phyloP scores from a whole-genome alignment of 1,140 invertebrate genomes.

The Tyrophagus putrescentiae region DNA sequence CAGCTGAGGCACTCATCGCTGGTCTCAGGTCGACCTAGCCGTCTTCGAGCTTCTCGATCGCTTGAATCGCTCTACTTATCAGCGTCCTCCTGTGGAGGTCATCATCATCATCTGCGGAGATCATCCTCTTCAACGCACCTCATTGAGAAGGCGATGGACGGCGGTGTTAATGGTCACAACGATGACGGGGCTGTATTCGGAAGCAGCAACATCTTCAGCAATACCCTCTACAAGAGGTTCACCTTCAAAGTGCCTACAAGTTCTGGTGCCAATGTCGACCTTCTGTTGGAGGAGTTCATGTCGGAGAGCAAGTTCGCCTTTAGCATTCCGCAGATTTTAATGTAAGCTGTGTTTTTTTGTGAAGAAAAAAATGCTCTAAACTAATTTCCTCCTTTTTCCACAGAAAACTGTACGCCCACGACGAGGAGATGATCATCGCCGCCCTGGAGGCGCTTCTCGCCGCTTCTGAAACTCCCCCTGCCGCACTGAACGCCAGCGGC shows the following conservation, averaged over 20 bases:
- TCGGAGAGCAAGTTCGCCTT: conserved; percentile 73
- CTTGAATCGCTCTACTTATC: too few relatives aligned
- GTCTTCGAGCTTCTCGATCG: too few relatives aligned
- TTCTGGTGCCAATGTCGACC: neutral
- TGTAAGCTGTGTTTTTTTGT: conserved; percentile 47
- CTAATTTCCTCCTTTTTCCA: conserved; percentile 6
- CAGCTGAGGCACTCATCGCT: too few relatives aligned
- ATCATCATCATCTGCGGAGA: too few relatives aligned
- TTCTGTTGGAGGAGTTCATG: conserved; percentile 54
- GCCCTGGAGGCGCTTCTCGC: conserved; percentile 1
- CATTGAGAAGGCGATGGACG: too few relatives aligned
- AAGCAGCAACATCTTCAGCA: neutral
- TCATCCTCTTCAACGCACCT: too few relatives aligned
- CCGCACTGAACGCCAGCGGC: neutral
- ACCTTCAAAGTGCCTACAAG: neutral
- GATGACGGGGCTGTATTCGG: too few relatives aligned
- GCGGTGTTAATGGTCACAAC: too few relatives aligned
- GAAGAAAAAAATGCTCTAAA: conserved; percentile 10
- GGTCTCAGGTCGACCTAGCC: too few relatives aligned
- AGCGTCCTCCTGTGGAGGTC: too few relatives aligned
- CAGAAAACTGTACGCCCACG: conserved; percentile 12
- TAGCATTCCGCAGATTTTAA: conserved; percentile 64
- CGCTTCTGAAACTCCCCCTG: conserved; percentile 8
- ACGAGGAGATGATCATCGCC: conserved; percentile 1
- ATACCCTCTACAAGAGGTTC: neutral